These are phyloP conservation scores for Nephila pilipes DNA, from an alignment of 1,140 invertebrate genomes.

Conservation along the genomic window DNA sequence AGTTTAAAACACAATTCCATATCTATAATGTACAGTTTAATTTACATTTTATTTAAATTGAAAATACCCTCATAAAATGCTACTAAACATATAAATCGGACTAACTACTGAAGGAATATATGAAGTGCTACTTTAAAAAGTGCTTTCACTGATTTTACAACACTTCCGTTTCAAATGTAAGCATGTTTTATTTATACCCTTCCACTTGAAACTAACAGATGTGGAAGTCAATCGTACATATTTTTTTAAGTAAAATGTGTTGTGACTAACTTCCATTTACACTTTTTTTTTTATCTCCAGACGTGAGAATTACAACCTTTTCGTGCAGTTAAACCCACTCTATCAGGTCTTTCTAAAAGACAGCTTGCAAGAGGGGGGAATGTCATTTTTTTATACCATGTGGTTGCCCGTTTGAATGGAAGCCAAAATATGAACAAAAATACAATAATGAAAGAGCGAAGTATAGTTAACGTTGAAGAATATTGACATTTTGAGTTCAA, in stretches of 20 bases:
- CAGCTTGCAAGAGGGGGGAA: not conserved
- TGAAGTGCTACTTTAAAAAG: no score
- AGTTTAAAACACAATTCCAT: no score
- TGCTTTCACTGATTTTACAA: not conserved
- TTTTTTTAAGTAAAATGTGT: not conserved
- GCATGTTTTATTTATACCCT: not conserved
- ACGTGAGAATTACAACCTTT: not conserved
- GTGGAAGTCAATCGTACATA: not conserved
- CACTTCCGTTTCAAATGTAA: not conserved
- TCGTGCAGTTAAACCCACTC: not conserved
- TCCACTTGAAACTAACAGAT: not conserved
- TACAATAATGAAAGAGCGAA: not conserved
- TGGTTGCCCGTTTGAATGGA: not conserved
- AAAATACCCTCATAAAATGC: no score
- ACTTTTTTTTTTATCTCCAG: not conserved
- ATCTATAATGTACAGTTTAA: no score
- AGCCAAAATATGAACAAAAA: conserved; percentile 1
- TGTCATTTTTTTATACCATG: no score
- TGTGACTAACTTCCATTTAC: not conserved
- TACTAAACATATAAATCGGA: no score
- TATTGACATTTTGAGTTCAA: not conserved
- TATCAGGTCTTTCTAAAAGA: not conserved
- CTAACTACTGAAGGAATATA: no score
- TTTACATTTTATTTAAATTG: no score
- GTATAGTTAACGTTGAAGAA: not conserved